Base-by-base conservation (phyloP, 1,140 invertebrate species). In the Heliconius hermathena region DNA sequence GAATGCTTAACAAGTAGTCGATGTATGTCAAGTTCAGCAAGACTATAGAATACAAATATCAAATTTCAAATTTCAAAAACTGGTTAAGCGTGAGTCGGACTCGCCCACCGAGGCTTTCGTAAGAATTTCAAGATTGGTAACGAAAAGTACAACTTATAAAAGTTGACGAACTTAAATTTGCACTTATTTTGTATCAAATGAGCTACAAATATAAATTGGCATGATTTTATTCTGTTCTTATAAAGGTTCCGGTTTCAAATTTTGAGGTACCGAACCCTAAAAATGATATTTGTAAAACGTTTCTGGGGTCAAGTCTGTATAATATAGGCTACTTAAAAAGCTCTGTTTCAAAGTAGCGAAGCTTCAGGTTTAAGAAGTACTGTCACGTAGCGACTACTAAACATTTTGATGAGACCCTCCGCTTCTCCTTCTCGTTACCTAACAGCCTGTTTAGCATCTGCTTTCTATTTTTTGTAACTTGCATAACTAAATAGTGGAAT, bases 291-390 rank as follows among this genome's bases (percentile, higher is more conserved):
- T 22, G 33, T 76, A 60, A 79, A 80, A 72, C 70, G 71, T 80
- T 73, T 60, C 18, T 73, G 71, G 71, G 74, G 74, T 80, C 79
- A 80, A 80, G 79, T 73, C 33, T 73, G 74, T 70, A 80, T 80
- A 80, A 80, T 80, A 74, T 80, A 66, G 52, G 71, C 29, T 71
- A 11, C 73, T 76, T 57, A 57, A 73, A 70, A 80, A 73, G 49
- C 52, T 57, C 52, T 80, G 41, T 80, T 54, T 73, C 26, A 36
- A 76, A 76, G 73, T 73, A 74, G 38, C 41, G 26, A 54, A 36
- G 41, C 60, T 79, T 72, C 6, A 41, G 71, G 70, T 70, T 79
- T 79, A 26, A 46, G 74, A 70, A 71, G 57, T 46, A 60, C 18
- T 60, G 20, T 73, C 71, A 71, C 57, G 78, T 79, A 74, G 41